Evolutionary conservation across 2,888 invertebrate species (phyloP).

Genomic region (Vandiemenella viatica): DNA sequence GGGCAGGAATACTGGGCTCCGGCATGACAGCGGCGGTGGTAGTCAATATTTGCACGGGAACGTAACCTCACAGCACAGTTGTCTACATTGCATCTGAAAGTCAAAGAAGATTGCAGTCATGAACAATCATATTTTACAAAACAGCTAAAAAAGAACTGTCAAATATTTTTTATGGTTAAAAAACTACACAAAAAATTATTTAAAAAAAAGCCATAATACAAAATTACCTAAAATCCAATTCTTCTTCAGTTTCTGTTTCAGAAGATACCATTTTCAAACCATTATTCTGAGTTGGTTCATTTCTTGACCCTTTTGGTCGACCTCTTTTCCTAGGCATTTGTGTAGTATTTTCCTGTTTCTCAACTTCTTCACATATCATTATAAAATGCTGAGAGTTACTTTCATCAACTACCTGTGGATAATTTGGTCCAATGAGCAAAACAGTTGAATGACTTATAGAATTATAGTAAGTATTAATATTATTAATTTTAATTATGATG

Average conservation of each 20-base stretch:
- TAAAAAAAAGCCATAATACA: not conserved
- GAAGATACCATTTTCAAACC: not conserved
- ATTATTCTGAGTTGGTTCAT: not conserved
- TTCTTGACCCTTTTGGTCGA: conserved; percentile 17
- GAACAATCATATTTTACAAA: no score
- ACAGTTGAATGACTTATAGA: no score
- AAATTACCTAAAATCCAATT: not conserved
- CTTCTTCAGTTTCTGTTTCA: not conserved
- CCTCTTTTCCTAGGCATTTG: conserved; percentile 11
- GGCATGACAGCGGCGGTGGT: conserved; percentile 48
- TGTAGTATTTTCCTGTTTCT: not conserved
- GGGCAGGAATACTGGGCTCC: conserved; percentile 38
- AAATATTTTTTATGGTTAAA: not conserved
- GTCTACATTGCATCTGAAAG: conserved; percentile 35
- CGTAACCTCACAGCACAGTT: conserved; percentile 41
- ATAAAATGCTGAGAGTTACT: no score
- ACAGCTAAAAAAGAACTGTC: not conserved
- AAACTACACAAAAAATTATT: not conserved
- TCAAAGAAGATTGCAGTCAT: conserved; percentile 12
- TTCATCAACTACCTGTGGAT: no score
- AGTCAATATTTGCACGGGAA: conserved; percentile 40
- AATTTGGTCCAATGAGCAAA: no score
- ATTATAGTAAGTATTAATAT: no score
- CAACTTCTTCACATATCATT: not conserved
- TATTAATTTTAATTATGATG: no score